Evolutionary conservation across 2,888 invertebrate species (phyloP), one percentile per base, ranked within the genome.

Genomic region (Drosophila merina): DNA sequence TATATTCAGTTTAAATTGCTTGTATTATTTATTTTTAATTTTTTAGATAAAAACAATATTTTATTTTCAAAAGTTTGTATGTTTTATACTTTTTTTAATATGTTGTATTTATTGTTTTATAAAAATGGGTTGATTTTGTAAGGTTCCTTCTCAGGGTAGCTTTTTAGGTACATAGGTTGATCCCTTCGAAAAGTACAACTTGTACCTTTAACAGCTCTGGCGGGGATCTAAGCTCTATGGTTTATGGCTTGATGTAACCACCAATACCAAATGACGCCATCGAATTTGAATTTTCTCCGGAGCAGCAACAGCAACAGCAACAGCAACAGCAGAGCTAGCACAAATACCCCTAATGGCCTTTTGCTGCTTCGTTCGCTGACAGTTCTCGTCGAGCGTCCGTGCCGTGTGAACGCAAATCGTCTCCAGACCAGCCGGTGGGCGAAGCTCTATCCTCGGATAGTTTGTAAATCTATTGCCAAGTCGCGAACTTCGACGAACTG

Each of bases 251-350:
- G 55, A 7, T 56, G 64, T 57, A 70, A 70, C 64, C 64, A 86
- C 84, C 80, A 79, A 74, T 64, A 64, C 54, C 54, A 59, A 86
- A 81, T 86, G 81, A 81, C 81, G 81, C 80, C 88, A 86, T 69
- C 77, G 50, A 85, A 82, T 85, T 85, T 74, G 69, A 79, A 77
- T 85, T 75, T 76, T 71, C 44, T 60, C 63, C 52, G 47, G 52
- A n/a, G 38, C 67, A 38, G 68, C 67, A n/a, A 25, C 42, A 14
- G 14, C 14, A n/a, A 25, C 42, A 14, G 14, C 14, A 14, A 14
- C 14, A 30, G 25, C 30, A n/a, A 20, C 20, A 20, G 20, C 20
- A 20, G 20, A 20, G 40, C 40, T 42, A 20, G 40, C 40, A 38
- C 40, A 54, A 67, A 64, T 51, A 52, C 54, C 63, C 72, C 60